Conservation (phyloP, 2,888 invertebrate species). For the Sminthurinus aureus region DNA sequence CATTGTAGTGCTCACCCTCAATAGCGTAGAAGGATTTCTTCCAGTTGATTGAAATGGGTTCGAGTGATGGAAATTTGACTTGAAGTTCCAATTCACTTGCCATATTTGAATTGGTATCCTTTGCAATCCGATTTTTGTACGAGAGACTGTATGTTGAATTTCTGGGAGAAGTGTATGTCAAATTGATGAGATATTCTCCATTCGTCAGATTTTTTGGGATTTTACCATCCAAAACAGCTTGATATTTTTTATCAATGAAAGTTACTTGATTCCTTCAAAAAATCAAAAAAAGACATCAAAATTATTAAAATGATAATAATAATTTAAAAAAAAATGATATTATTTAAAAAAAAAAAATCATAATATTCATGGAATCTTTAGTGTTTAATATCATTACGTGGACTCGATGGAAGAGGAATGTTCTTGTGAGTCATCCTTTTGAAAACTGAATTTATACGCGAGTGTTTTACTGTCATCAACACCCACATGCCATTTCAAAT, state of each 20-base stretch:
- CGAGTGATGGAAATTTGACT: background rate
- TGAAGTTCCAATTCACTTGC: background rate
- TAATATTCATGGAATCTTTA: background rate
- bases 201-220: conserved; percentile 64
- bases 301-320: background rate
- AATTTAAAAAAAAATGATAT: background rate
- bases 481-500: conserved; percentile 57
- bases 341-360: background rate
- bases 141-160: conserved; percentile 19
- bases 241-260: conserved; percentile 65
- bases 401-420: conserved; percentile 3
- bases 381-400: background rate
- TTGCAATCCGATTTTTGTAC: background rate
- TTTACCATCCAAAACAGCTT: conserved; percentile 65
- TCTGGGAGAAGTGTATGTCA: conserved; percentile 43
- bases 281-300: conserved; percentile 2
- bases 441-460: conserved; percentile 18
- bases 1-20: background rate
- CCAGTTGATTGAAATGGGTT: background rate
- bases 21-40: background rate
- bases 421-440: background rate
- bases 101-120: background rate
- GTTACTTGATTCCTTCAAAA: conserved; percentile 66
- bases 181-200: conserved; percentile 61
- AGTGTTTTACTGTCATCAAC: conserved; percentile 43